Evolutionary conservation across 1,140 invertebrate genomes (phyloP), one percentile per base, ranked within the genome.

Genomic region (Argopecten irradians): DNA sequence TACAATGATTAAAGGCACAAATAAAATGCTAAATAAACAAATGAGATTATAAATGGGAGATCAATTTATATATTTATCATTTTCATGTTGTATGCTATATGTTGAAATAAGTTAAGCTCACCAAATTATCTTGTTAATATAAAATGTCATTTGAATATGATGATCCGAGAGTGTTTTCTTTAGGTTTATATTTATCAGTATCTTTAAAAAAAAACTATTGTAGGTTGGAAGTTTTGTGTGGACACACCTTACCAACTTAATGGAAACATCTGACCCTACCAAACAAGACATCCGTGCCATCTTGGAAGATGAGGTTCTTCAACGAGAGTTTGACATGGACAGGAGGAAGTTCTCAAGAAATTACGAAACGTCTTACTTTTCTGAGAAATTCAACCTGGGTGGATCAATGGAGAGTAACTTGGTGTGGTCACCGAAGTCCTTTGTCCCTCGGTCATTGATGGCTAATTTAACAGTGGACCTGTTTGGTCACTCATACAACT

Each of bases 181-280:
- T 28, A 28, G n/a, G n/a, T 28, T 71, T 5, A 71, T 28, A 5
- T 5, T 3, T 28, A 28, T 28, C n/a, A 22, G 1, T 43, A 11
- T 43, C 13, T 39, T 55, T 28, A 19, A 35, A 34, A 1, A 14
- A 33, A 13, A 43, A 22, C 82, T 0, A 39, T 85, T 88, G 34
- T 85, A 94, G 91, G 98, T 98, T 86, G 98, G 98, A 9, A 98
- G 98, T 16, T 99, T 98, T 94, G 97, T 99, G 13, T 98, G 98
- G 98, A 98, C 97, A 83, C 98, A 99, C 95, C 95, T 99, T 55
- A 97, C 96, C 89, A 99, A 98, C 95, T 94, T 98, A 34, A 97
- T 97, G 85, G 97, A 98, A 90, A 98, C 98, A 0, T 97, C 98
- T 0, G 97, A 98, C 7, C 98, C 98, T 0, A 97, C 97, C 16